phyloP scores from a whole-genome alignment of 2,113 vertebrate species.

The Elephantulus edwardii region DNA sequence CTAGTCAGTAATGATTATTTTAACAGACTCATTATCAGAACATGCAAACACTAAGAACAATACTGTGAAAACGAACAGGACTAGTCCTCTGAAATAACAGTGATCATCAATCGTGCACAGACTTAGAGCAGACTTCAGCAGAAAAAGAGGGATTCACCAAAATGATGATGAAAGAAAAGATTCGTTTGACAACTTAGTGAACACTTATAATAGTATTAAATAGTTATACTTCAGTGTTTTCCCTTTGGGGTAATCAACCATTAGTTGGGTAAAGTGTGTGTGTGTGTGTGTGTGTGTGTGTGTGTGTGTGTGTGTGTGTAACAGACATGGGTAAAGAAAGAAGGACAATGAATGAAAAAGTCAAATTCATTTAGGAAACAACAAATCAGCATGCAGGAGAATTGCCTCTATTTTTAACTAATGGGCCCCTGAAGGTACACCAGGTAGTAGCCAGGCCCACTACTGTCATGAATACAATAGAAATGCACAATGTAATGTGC shows the following conservation, averaged over 20 bases:
- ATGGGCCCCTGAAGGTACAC: background rate
- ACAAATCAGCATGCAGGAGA: slow-evolving; percentile 27
- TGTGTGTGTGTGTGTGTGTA: slow-evolving; percentile 31
- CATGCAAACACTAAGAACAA: slow-evolving; percentile 25
- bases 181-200: slow-evolving; percentile 40
- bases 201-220: background rate
- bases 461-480: background rate
- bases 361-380: background rate
- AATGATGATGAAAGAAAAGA: slow-evolving; percentile 11
- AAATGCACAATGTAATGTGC: background rate
- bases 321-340: background rate
- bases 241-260: slow-evolving; percentile 24
- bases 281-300: slow-evolving; percentile 37
- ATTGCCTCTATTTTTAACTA: background rate
- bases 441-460: background rate
- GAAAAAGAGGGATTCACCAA: slow-evolving; percentile 18
- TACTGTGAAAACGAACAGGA: background rate
- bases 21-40: slow-evolving; percentile 26
- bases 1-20: too few relatives aligned
- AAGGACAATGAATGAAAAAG: background rate
- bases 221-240: slow-evolving; percentile 29
- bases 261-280: slow-evolving; percentile 25
- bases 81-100: slow-evolving; percentile 33
- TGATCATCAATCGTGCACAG: slow-evolving; percentile 13
- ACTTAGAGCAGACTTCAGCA: slow-evolving; percentile 45